Base-by-base conservation (phyloP, 2,888 invertebrate genomes). In the Lepidochitona cinerea region DNA sequence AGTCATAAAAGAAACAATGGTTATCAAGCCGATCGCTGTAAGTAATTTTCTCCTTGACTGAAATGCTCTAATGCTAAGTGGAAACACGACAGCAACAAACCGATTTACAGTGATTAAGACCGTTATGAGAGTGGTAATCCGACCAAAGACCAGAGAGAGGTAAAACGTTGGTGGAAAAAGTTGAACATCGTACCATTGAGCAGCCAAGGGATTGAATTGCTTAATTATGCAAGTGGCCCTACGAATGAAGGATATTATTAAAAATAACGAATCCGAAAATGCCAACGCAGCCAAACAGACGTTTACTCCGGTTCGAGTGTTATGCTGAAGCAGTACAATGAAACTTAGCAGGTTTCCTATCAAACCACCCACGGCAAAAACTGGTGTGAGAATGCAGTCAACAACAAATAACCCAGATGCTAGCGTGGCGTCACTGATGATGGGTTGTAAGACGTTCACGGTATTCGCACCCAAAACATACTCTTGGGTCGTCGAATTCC, bases 81-180 rank as follows among this genome's bases (percentile, higher is more conserved):
- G 81, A 65, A 80, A 76, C 1, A 76, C 74, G 3, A 81, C 81
- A n/a, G 81, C 81, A 12, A 81, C 73, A 14, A 81, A 64, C 18
- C 81, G 71, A 26, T 81, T 79, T 0, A 77, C 37, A 0, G 78
- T 78, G 14, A 81, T 80, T 7, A 79, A 26, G n/a, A 80, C 78
- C 33, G 78, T 74, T 0, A 81, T 54, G 18, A 77, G 68, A 0
- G 80, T 78, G 4, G 80, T 77, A n/a, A 76, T 71, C 0, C 81
- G 74, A 69, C 78, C 78, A 49, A 81, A 81, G 0, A 76, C 69
- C 7, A 76, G 73, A 33, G 74, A 77, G 3, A 79, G 32, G 70
- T 78, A 80, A 53, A 78, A 80, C 41, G 79, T 69, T 14, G 77
- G 75, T 23, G 49, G 53, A 54, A 81, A 81, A 4, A 77, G 70